These are phyloP conservation scores for Ailuropoda melanoleuca DNA, from an alignment of 2,113 vertebrate genomes.

Conservation along the genomic window DNA sequence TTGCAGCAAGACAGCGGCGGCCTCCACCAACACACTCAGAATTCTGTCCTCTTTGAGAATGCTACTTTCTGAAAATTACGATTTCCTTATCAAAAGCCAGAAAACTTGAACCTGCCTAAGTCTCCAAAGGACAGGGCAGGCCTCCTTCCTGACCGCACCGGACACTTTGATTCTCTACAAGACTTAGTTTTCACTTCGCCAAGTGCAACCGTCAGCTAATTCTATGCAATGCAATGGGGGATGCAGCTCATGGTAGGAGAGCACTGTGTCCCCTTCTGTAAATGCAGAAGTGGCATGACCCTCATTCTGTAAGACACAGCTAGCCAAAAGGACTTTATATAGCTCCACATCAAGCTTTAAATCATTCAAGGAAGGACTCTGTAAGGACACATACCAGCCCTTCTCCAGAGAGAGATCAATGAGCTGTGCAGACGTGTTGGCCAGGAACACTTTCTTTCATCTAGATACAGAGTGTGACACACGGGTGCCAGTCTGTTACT, in stretches of 20 bases:
- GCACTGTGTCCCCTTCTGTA: constrained; percentile 66
- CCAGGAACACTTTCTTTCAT: constrained; percentile 82
- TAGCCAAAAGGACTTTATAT: constrained; percentile 79
- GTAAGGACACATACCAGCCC: constrained; percentile 83
- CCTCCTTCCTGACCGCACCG: neutral
- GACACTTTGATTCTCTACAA: fast-evolving
- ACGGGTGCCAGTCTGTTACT: constrained; percentile 77
- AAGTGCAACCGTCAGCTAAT: neutral
- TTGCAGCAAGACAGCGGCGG: neutral
- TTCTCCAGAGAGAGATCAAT: constrained; percentile 85
- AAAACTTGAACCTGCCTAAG: neutral
- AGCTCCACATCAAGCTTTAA: constrained; percentile 85
- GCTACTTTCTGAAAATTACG: neutral
- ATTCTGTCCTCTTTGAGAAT: neutral
- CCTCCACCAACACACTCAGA: neutral
- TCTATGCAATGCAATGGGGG: neutral
- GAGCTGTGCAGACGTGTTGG: constrained; percentile 83
- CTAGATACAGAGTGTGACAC: constrained; percentile 79
- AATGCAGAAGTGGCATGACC: constrained; percentile 66
- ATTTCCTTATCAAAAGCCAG: neutral
- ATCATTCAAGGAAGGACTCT: constrained; percentile 81
- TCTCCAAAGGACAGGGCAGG: neutral
- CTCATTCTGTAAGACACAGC: constrained; percentile 70
- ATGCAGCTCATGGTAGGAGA: constrained; percentile 58
- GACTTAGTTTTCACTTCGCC: neutral